Conservation (phyloP, 2,888 invertebrate species). For the Pseudococcus viburni region DNA sequence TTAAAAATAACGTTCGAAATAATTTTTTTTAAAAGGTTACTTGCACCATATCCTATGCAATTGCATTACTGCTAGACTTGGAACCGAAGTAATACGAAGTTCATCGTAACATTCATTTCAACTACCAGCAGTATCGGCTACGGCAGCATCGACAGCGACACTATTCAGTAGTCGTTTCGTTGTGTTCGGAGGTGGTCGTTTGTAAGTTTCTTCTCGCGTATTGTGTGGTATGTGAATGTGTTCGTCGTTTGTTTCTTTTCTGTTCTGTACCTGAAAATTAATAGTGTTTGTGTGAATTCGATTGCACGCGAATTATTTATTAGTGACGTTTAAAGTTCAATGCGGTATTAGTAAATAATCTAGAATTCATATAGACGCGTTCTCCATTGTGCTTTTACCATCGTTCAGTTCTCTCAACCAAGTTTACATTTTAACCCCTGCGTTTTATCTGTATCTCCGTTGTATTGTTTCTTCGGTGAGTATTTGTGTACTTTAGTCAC, state of each 20-base stretch:
- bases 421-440: neutral
- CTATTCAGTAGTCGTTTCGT: constrained; percentile 1
- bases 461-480: neutral
- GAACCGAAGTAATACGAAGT: neutral
- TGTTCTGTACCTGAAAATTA: neutral
- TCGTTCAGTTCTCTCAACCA: constrained; percentile 27
- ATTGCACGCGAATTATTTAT: neutral
- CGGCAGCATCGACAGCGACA: neutral
- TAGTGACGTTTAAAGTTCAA: constrained; percentile 14
- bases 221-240: constrained; percentile 31
- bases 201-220: neutral
- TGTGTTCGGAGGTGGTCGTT: constrained; percentile 7
- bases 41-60: neutral
- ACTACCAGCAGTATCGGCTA: neutral
- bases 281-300: neutral
- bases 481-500: neutral
- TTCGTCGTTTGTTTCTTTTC: neutral
- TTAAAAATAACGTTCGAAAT: neutral
- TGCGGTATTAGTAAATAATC: constrained; percentile 5
- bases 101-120: neutral
- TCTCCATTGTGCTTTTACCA: constrained; percentile 16
- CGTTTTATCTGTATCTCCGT: neutral
- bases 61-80: neutral
- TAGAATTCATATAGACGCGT: constrained; percentile 40
- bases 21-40: neutral